Evolutionary conservation across 2,113 vertebrate genomes (phyloP).

Genomic region (Ameiurus melas): DNA sequence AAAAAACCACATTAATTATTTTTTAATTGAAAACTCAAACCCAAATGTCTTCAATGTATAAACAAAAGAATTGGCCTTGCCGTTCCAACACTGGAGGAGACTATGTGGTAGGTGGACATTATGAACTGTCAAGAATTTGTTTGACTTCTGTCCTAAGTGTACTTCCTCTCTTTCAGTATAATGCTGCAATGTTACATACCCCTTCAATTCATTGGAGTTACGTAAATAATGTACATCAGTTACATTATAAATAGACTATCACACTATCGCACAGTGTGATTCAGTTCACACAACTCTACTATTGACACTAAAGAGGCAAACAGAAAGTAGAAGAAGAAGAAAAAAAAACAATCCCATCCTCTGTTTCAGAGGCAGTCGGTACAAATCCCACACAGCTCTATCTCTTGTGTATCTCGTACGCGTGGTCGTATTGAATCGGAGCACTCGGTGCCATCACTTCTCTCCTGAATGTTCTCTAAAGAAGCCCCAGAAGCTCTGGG

Average conservation of each 20-base stretch:
- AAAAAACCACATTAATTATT: too few relatives aligned
- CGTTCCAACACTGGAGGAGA: background rate
- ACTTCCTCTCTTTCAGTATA: background rate
- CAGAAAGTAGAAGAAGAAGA: background rate
- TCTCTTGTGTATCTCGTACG: slow-evolving; percentile 23
- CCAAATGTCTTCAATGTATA: background rate
- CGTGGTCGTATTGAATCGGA: slow-evolving; percentile 39
- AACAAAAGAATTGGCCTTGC: background rate
- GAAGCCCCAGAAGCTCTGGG: background rate
- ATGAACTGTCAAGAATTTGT: background rate
- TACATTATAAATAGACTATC: background rate
- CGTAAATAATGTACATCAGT: background rate
- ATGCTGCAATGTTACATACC: background rate
- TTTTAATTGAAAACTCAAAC: background rate
- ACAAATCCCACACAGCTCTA: slow-evolving; percentile 41
- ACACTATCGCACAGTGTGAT: slow-evolving; percentile 21
- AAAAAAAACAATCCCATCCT: slow-evolving; percentile 46
- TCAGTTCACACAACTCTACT: slow-evolving; percentile 42
- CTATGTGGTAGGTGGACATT: background rate
- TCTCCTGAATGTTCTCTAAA: background rate
- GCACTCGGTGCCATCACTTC: slow-evolving; percentile 46
- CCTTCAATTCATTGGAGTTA: background rate
- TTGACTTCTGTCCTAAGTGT: background rate
- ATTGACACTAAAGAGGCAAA: slow-evolving; percentile 27
- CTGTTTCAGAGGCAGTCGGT: slow-evolving; percentile 41